A percentile compares a stretch with the other conserved stretches of the same genome.
These are phyloP conservation scores for Todus mexicanus DNA, from an alignment of 2,797 vertebrate species.

Conservation along the genomic window DNA sequence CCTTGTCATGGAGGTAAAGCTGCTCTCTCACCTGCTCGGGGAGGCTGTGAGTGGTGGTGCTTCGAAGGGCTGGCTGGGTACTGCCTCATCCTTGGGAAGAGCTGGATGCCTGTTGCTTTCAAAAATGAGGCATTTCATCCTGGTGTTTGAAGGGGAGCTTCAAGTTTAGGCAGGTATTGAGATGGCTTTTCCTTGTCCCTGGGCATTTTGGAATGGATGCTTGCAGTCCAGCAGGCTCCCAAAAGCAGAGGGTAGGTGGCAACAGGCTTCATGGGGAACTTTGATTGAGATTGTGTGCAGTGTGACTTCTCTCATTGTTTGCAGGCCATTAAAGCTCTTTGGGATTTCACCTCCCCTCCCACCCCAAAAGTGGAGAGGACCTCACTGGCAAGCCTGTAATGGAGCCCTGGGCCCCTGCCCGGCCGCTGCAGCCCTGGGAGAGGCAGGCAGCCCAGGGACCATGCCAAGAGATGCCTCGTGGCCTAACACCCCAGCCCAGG, in stretches of 20 bases:
- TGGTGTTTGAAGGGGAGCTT: not conserved
- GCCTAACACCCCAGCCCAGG: not conserved
- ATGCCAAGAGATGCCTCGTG: not conserved
- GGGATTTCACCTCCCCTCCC: not conserved
- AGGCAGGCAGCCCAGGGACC: not conserved
- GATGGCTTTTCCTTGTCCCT: not conserved
- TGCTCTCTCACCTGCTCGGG: not conserved
- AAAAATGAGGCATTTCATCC: not conserved
- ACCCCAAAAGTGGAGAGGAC: not conserved
- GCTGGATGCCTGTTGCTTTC: not conserved
- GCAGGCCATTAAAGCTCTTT: slow-evolving; percentile 20
- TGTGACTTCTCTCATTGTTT: not conserved
- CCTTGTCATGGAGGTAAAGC: not conserved
- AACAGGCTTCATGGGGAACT: not conserved
- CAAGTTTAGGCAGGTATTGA: not conserved
- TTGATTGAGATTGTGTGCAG: not conserved
- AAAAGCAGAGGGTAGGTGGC: not conserved
- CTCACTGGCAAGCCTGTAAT: not conserved
- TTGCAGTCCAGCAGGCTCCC: not conserved
- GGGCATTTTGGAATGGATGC: not conserved
- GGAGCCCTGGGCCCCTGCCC: slow-evolving; percentile 55
- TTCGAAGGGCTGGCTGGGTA: not conserved
- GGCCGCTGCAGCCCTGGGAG: not conserved
- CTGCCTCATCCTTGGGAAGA: not conserved
- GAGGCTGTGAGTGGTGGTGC: not conserved